Percentiles rank a stretch among this genome's conserved stretches.
Evolutionary conservation across 2,113 vertebrate species (phyloP).

Genomic region (Pelodiscus sinensis): DNA sequence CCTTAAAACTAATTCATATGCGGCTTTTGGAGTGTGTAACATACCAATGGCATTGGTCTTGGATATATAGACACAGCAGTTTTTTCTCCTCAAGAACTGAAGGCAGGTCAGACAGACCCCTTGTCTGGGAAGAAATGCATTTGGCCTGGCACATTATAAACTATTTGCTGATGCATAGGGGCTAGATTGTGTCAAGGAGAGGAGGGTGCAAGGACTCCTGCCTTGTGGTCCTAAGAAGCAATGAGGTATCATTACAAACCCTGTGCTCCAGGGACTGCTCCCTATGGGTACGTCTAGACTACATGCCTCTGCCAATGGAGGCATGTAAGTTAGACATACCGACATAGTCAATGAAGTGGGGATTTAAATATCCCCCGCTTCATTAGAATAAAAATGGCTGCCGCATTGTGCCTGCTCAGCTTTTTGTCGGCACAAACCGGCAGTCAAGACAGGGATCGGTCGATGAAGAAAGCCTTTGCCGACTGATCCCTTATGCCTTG

Average conservation of each 20-base stretch:
- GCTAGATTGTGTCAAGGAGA: background rate
- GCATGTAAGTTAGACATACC: no score
- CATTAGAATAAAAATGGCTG: no score
- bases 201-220: background rate
- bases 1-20: background rate
- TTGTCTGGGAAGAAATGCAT: background rate
- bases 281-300: background rate
- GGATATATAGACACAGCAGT: background rate
- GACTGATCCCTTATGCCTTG: no score
- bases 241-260: background rate
- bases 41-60: background rate
- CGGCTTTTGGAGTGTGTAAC: background rate
- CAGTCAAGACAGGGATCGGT: no score
- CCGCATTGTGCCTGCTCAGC: no score
- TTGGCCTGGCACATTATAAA: background rate
- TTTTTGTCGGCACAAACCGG: no score
- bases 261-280: background rate
- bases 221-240: background rate
- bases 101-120: background rate
- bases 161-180: background rate
- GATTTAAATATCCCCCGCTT: no score
- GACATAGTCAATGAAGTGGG: no score
- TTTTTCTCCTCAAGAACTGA: background rate
- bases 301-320: no score
- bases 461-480: no score